Evolutionary conservation across 2,113 vertebrate species (phyloP), one percentile per base, ranked within the genome.

Genomic region (Lathamus discolor): DNA sequence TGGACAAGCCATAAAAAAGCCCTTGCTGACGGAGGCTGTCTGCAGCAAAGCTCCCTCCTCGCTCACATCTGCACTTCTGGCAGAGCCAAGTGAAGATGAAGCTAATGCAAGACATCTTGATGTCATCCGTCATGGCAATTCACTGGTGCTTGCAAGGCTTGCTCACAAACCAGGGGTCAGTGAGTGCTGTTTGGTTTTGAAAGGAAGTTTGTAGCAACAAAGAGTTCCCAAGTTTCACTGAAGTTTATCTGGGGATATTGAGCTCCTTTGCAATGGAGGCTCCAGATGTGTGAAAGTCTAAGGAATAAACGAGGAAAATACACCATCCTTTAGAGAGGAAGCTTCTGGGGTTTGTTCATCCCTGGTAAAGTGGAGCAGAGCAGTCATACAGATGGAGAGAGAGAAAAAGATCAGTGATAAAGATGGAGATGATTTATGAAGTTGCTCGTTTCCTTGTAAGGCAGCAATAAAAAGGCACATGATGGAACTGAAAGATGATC

Each of bases 391-490:
- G 61, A 49, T 59, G 51, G 67, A 59, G 37, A 79, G 82, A 70
- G 83, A 88, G 39, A 31, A 68, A 85, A 86, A 54, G 66, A 61
- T 75, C 73, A 75, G 86, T 35, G 55, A 22, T 61, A 72, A 87
- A 3, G 2, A 55, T 46, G 46, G 43, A 3, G 2, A 55, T 49
- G 46, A 48, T 54, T 72, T 84, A 43, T 6, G n/a, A 35, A 81
- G 69, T 57, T 25, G 87, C 23, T 86, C 7, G 27, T 94, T 90
- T 92, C 86, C 88, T 54, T 95, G 35, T 90, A 86, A 92, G 86
- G 83, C 64, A 86, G 62, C 90, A 96, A 75, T 66, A 81, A 94
- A 88, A 83, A 93, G 69, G 57, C 86, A 66, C 25, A 52, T 61
- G 73, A 88, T 79, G 39, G 86, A 88, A 55, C 25, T 55, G 89